A percentile compares a stretch with the other conserved stretches of the same genome.
These are phyloP conservation scores for Cairina moschata DNA, from an alignment of 2,113 vertebrate species.

Conservation along the genomic window DNA sequence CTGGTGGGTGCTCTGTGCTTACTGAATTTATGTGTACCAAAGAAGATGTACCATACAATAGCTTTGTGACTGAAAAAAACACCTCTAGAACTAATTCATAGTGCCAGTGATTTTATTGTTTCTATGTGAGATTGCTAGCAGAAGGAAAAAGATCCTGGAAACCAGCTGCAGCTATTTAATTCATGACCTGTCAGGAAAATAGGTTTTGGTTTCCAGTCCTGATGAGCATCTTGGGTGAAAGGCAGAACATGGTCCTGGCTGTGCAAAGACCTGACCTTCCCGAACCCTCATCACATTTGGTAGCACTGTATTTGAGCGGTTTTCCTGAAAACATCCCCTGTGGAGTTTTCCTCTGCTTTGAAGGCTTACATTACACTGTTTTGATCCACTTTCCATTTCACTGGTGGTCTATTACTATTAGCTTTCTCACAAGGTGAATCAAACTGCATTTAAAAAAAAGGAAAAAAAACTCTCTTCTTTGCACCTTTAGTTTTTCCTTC, in stretches of 20 bases:
- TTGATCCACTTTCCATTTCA: slow-evolving; percentile 12
- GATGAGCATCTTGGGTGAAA: not conserved
- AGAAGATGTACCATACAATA: not conserved
- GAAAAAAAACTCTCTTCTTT: not conserved
- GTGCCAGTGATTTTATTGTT: not conserved
- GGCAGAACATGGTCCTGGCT: not conserved
- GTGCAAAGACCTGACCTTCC: not conserved
- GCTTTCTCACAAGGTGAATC: not conserved
- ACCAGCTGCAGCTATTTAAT: slow-evolving; percentile 11
- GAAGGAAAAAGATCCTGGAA: not conserved
- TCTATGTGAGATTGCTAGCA: not conserved
- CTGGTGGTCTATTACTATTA: slow-evolving; percentile 1
- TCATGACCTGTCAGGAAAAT: not conserved
- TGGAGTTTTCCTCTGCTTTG: not conserved
- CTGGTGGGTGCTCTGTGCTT: not conserved
- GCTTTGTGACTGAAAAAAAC: not conserved
- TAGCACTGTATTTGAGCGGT: not conserved
- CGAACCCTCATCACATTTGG: not conserved
- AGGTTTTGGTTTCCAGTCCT: not conserved
- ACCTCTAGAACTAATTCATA: not conserved
- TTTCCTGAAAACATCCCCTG: not conserved
- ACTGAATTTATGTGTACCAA: not conserved
- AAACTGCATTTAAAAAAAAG: not conserved
- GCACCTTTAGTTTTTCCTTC: not conserved
- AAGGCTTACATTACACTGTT: not conserved